These are phyloP conservation scores for Drosophila formosana DNA, from an alignment of 2,888 invertebrate genomes.

Conservation along the genomic window DNA sequence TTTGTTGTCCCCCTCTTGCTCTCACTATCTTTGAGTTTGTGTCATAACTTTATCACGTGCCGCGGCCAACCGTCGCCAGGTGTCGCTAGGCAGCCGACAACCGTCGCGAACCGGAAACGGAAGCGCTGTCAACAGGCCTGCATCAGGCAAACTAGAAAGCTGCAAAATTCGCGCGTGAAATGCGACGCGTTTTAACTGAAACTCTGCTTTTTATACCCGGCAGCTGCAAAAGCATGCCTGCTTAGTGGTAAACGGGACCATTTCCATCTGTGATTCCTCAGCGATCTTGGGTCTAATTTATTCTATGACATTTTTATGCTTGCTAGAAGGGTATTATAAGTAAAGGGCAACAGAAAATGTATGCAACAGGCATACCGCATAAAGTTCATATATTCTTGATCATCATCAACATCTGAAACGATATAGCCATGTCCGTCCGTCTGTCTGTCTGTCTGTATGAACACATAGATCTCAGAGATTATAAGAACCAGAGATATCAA, in stretches of 20 bases:
- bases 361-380: too few species aligned
- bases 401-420: too few species aligned
- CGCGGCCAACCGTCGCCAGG: slow-evolving; percentile 54
- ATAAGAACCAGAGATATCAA: too few species aligned
- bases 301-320: too few species aligned
- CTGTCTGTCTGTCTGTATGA: too few species aligned
- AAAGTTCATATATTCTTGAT: too few species aligned
- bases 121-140: slow-evolving; percentile 58
- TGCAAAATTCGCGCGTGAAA: slow-evolving; percentile 44
- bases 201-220: slow-evolving; percentile 16
- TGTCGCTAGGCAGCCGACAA: slow-evolving; percentile 49
- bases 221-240: not conserved
- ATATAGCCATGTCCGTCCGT: too few species aligned
- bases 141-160: slow-evolving; percentile 20
- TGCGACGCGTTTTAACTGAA: slow-evolving; percentile 47
- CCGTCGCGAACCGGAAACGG: slow-evolving; percentile 44
- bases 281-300: not conserved
- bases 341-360: too few species aligned
- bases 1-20: not conserved
- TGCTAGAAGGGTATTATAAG: too few species aligned
- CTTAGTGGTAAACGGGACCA: not conserved
- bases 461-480: too few species aligned
- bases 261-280: too few species aligned
- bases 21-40: not conserved
- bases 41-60: slow-evolving; percentile 61